A percentile compares a stretch with the other conserved stretches of the same genome.
Conservation (phyloP, 2,113 vertebrate species). For the Gopherus flavomarginatus region DNA sequence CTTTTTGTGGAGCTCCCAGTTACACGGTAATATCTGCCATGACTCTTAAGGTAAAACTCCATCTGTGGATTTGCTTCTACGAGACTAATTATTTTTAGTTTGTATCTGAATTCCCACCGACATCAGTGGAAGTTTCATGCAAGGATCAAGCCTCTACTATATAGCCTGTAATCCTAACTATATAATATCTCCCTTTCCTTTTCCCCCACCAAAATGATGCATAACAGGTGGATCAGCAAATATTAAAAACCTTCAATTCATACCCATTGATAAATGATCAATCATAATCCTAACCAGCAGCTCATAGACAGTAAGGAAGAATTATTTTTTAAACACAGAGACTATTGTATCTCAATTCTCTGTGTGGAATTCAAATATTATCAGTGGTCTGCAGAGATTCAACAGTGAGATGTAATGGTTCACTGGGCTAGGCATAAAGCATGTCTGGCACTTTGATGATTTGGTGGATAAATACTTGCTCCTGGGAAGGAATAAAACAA, state of each 20-base stretch:
- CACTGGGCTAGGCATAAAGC: neutral
- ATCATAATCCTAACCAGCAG: neutral
- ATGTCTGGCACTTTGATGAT: neutral
- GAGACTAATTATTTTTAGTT: neutral
- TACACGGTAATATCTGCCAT: constrained; percentile 15
- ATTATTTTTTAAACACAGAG: neutral
- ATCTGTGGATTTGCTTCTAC: neutral
- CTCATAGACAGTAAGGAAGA: neutral
- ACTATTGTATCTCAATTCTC: neutral
- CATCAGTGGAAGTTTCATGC: neutral
- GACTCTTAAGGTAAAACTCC: neutral
- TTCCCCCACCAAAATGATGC: neutral
- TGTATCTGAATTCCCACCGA: neutral
- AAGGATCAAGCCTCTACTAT: fast-evolving
- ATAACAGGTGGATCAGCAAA: neutral
- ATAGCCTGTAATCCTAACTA: neutral
- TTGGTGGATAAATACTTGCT: constrained; percentile 36
- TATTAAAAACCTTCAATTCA: neutral
- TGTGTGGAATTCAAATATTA: neutral
- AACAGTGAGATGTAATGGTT: neutral
- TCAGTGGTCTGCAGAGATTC: neutral
- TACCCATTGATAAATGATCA: neutral
- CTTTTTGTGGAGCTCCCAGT: constrained; percentile 2
- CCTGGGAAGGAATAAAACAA: constrained; percentile 45
- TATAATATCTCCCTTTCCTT: neutral